Evolutionary conservation across 2,888 invertebrate species (phyloP).

Genomic region (Brachyopa scutellaris): DNA sequence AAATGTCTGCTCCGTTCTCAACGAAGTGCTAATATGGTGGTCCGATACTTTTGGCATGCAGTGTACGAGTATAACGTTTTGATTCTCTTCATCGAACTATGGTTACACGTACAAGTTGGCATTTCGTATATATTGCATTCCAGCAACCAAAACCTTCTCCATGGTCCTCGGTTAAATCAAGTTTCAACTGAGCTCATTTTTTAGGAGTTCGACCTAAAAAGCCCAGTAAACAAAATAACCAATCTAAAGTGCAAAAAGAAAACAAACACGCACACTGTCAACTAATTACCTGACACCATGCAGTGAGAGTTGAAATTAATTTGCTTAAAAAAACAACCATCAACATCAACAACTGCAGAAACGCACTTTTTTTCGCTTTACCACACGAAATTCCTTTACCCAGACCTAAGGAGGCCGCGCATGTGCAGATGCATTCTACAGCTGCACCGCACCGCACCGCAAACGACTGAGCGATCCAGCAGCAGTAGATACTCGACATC

Average conservation of each 20-base stretch:
- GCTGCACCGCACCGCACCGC: background rate
- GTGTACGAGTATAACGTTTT: too few relatives aligned
- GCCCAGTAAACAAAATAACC: background rate
- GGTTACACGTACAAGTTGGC: too few relatives aligned
- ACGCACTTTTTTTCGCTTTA: constrained; percentile 45
- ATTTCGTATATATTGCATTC: too few relatives aligned
- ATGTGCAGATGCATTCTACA: constrained; percentile 57
- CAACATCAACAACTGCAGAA: constrained; percentile 16
- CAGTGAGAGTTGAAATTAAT: constrained; percentile 70
- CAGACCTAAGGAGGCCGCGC: constrained; percentile 58
- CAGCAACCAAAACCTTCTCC: constrained; percentile 3
- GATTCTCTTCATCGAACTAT: too few relatives aligned
- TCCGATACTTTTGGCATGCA: too few relatives aligned
- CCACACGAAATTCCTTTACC: constrained; percentile 32
- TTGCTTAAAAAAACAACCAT: constrained; percentile 53
- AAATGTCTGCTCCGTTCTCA: too few relatives aligned
- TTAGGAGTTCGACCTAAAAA: constrained; percentile 18
- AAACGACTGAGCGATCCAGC: constrained; percentile 8
- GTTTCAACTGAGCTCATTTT: constrained; percentile 24
- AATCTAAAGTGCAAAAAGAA: constrained; percentile 13
- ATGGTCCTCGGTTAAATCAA: constrained; percentile 34
- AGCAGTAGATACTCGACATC: background rate
- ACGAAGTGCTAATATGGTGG: too few relatives aligned
- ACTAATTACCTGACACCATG: constrained; percentile 72
- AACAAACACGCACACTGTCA: constrained; percentile 49